Base-by-base conservation (phyloP, 2,888 invertebrate species). In the Thumatha senex region DNA sequence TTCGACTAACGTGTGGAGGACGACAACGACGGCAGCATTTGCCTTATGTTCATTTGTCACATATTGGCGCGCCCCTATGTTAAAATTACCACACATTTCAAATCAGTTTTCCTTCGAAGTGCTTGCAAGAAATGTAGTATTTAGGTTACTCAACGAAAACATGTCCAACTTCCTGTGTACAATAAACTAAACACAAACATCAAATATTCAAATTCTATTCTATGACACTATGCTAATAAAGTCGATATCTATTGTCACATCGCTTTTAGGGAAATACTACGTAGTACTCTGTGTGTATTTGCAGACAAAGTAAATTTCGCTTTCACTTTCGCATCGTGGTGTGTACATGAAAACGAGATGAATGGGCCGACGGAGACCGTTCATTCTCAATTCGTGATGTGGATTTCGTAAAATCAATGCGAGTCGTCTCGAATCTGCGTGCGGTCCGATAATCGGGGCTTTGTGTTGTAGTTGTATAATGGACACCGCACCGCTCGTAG, bases 321-420 rank as follows among this genome's bases (percentile, higher is more conserved):
- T 90, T 87, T 90, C 90, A 84, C 90, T 89, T 90, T 91, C 90
- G 85, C 79, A 86, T 84, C 80, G 87, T 69, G 78, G 77, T 81
- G 79, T 83, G 84, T 86, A 88, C 86, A 89, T 86, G 87, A 86
- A 89, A 90, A 89, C 87, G 89, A 90, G 89, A 89, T 90, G 90
- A 91, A 90, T 90, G 89, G 86, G 80, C 72, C 82, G 84, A 78
- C 85, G 79, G 84, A 84, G 86, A 79, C 83, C 83, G 87, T 87
- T 86, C 83, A 80, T 86, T 88, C 84, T 77, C 78, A 84, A 80
- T 77, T 80, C 77, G 86, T 85, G 82, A 83, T 88, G 86, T 84
- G 85, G 83, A 87, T 86, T 89, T 89, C 82, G 85, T 84, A 86
- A 88, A 89, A 89, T 88, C 89, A 87, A 88, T 89, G 85, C 77